Conservation (phyloP, 2,797 vertebrate species). For the Catamblyrhynchus diadema region DNA sequence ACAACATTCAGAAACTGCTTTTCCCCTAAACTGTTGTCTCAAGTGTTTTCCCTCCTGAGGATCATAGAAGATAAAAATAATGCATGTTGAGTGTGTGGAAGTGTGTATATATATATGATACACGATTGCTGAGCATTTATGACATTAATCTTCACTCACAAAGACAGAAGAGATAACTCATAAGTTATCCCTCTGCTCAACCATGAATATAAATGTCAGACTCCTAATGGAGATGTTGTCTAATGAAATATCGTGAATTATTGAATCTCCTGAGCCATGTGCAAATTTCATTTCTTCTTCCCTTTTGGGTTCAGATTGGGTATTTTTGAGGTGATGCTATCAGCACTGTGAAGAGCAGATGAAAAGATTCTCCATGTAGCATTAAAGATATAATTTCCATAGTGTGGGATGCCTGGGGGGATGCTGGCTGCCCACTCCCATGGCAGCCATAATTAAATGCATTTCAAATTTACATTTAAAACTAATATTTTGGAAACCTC, state of each 20-base stretch:
- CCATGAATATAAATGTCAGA: conserved; percentile 65
- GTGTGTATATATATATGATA: conserved; percentile 31
- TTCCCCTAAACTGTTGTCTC: conserved; percentile 18
- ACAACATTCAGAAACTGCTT: conserved; percentile 2
- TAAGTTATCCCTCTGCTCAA: conserved; percentile 56
- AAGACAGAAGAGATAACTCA: conserved; percentile 63
- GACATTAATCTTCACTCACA: conserved; percentile 68
- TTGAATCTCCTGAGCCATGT: conserved; percentile 40
- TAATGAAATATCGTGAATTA: conserved; percentile 62
- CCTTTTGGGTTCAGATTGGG: conserved; percentile 13
- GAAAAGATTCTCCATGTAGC: conserved; percentile 1
- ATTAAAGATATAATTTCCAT: conserved; percentile 11
- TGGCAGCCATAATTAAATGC: conserved; percentile 24
- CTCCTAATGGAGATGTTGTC: conserved; percentile 55
- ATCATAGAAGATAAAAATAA: conserved; percentile 58
- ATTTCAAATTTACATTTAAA: neutral
- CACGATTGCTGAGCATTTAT: conserved; percentile 48
- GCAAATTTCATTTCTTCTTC: conserved; percentile 57
- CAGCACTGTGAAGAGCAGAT: neutral
- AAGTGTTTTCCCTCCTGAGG: conserved; percentile 22
- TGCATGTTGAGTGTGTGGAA: conserved; percentile 11
- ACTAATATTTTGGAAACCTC: neutral
- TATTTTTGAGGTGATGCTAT: conserved; percentile 45
- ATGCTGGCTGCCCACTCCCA: conserved; percentile 17
- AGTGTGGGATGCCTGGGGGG: neutral